Evolutionary conservation across 2,797 vertebrate genomes (phyloP).

Genomic region (Siniperca obscura): DNA sequence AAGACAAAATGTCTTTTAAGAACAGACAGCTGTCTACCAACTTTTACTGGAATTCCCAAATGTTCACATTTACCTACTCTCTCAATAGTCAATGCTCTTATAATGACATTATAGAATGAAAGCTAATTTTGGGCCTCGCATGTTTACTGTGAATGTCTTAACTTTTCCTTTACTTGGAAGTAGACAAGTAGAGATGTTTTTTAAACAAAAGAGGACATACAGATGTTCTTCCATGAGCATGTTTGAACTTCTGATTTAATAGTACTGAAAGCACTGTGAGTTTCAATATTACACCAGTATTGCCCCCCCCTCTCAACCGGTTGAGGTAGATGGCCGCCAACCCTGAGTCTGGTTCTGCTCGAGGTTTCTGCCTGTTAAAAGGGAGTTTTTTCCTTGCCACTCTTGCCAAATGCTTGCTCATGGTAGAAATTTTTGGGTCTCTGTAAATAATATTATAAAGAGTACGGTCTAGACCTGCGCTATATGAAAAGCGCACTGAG

Average conservation of each 20-base stretch:
- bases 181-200: neutral
- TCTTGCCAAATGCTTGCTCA: no score
- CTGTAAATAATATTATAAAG: no score
- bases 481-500: no score
- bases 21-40: neutral
- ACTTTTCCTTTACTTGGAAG: neutral
- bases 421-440: no score
- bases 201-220: neutral
- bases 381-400: no score
- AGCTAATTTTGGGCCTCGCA: neutral
- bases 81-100: neutral
- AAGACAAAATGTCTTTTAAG: neutral
- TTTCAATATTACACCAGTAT: constrained; percentile 8
- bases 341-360: no score
- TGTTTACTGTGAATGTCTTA: neutral
- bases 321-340: no score
- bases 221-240: constrained; percentile 10
- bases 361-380: no score
- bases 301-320: no score
- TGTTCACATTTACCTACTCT: neutral
- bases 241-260: constrained; percentile 11
- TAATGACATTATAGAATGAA: neutral
- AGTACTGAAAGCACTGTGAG: neutral
- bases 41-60: neutral
- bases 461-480: no score